Evolutionary conservation across 2,797 vertebrate genomes (phyloP).

Genomic region (Dromococcyx pavoninus): DNA sequence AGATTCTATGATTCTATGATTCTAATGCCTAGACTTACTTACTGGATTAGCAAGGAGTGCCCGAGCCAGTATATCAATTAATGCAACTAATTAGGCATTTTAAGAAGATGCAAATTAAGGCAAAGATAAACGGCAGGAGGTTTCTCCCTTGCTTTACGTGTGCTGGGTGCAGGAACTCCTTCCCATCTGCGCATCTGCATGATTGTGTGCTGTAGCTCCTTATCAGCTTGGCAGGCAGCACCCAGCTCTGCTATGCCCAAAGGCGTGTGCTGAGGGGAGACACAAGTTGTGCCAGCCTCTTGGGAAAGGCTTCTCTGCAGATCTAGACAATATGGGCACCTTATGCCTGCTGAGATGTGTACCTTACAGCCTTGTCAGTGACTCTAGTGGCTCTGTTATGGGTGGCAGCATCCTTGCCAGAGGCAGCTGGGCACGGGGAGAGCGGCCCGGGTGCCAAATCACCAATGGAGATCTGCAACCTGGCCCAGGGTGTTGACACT

Average conservation of each 20-base stretch:
- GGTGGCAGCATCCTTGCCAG: background rate
- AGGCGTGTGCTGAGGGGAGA: background rate
- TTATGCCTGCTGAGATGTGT: background rate
- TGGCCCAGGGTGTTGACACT: background rate
- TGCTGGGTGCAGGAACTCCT: background rate
- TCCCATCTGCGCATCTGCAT: background rate
- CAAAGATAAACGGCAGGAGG: slow-evolving; percentile 3
- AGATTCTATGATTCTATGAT: too few relatives aligned
- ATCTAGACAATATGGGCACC: background rate
- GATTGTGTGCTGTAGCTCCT: background rate
- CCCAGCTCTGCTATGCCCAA: background rate
- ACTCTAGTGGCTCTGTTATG: background rate
- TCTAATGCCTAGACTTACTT: background rate
- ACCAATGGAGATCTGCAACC: background rate
- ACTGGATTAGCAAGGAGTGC: background rate
- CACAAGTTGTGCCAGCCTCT: background rate
- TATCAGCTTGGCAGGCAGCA: background rate
- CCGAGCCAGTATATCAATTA: background rate
- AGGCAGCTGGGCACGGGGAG: background rate
- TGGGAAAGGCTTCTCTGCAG: background rate
- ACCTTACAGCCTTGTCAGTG: background rate
- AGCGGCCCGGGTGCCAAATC: background rate
- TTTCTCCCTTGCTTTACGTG: background rate
- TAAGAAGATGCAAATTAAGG: slow-evolving; percentile 10
- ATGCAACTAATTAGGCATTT: background rate